Conservation (phyloP, 2,113 vertebrate genomes). For the Vanacampus margaritifer region DNA sequence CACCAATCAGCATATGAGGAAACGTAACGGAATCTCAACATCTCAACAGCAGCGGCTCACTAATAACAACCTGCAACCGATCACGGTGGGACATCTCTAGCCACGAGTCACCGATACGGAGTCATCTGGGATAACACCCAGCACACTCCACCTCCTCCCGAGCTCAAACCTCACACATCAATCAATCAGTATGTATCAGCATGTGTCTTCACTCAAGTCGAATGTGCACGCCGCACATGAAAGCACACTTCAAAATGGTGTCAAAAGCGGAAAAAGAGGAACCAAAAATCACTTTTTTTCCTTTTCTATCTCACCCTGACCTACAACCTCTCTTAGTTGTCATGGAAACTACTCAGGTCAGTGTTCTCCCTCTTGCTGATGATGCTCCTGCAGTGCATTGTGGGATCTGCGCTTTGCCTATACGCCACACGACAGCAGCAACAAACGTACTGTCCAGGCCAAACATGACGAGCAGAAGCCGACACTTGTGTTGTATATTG, state of each 20-base stretch:
- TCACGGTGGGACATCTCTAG: slow-evolving; percentile 14
- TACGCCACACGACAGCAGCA: slow-evolving; percentile 21
- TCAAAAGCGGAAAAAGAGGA: slow-evolving; percentile 38
- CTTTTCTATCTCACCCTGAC: slow-evolving; percentile 51
- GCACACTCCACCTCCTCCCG: background rate
- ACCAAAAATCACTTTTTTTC: slow-evolving; percentile 59
- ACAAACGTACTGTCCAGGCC: slow-evolving; percentile 40
- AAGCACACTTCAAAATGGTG: slow-evolving; percentile 56
- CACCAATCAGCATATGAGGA: slow-evolving; percentile 6
- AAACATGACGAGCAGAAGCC: slow-evolving; percentile 41
- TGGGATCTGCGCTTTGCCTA: slow-evolving; percentile 56
- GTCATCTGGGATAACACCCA: background rate
- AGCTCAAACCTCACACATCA: background rate
- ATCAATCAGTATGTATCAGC: slow-evolving; percentile 29
- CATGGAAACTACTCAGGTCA: slow-evolving; percentile 74
- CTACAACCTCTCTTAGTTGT: slow-evolving; percentile 56
- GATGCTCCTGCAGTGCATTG: slow-evolving; percentile 66
- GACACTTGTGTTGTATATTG: slow-evolving; percentile 66
- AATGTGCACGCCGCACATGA: slow-evolving; percentile 49
- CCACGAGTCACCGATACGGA: slow-evolving; percentile 27
- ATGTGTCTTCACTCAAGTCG: slow-evolving; percentile 57
- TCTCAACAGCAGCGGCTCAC: slow-evolving; percentile 4
- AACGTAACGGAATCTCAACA: background rate
- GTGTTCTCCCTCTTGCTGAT: slow-evolving; percentile 64
- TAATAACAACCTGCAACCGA: slow-evolving; percentile 3